phyloP scores from a whole-genome alignment of 2,888 invertebrate species.

The Tenthredo scrophulariae region DNA sequence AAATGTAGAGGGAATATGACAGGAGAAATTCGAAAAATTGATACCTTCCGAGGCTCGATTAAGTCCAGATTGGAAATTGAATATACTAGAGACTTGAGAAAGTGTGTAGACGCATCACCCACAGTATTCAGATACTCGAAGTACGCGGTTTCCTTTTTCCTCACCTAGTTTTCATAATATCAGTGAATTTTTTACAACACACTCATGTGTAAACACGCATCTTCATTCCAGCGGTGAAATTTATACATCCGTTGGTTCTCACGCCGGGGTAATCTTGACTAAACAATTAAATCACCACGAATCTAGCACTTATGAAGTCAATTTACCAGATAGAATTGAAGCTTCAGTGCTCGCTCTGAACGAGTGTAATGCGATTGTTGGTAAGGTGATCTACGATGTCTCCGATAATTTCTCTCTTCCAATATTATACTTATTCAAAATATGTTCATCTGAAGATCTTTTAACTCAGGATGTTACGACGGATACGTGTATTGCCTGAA shows the following conservation, averaged over 20 bases:
- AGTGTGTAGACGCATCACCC: constrained; percentile 92
- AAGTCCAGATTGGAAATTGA: constrained; percentile 57
- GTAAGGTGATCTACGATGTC: constrained; percentile 75
- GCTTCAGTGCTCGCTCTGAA: constrained; percentile 81
- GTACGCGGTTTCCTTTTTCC: constrained; percentile 75
- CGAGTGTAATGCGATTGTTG: constrained; percentile 82
- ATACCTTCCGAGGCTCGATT: background rate
- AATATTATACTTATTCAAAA: background rate
- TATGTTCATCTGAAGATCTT: background rate
- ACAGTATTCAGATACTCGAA: constrained; percentile 78
- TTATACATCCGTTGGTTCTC: constrained; percentile 84
- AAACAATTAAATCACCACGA: constrained; percentile 81
- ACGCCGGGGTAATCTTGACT: constrained; percentile 86
- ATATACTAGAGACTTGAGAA: constrained; percentile 82
- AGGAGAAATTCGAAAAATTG: background rate
- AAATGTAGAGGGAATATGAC: constrained; percentile 66
- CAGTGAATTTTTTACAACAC: background rate
- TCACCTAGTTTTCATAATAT: background rate
- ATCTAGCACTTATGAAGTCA: constrained; percentile 80
- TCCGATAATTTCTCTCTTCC: background rate
- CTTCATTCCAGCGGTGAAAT: constrained; percentile 64
- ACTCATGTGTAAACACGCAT: background rate
- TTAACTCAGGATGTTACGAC: constrained; percentile 84
- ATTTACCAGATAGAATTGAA: constrained; percentile 87
- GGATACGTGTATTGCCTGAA: constrained; percentile 85